phyloP scores from a whole-genome alignment of 2,797 vertebrate species.

The Darevskia nairensis region DNA sequence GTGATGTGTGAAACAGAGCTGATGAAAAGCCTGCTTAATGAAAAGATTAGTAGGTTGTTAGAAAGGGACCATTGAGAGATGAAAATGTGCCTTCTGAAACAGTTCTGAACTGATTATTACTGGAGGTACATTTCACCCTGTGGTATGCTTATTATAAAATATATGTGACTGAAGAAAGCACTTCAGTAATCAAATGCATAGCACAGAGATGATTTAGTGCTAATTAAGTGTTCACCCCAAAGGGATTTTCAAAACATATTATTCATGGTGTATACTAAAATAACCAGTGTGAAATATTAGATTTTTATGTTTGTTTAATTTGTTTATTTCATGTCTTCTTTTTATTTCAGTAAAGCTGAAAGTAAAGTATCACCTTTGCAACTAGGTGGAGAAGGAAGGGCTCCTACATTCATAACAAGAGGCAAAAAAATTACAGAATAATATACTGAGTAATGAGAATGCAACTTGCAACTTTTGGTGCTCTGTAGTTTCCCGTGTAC shows the following conservation, averaged over 20 bases:
- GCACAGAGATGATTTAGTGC: neutral
- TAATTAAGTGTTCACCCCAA: neutral
- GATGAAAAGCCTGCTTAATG: slow-evolving; percentile 38
- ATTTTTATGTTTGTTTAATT: neutral
- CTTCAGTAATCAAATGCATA: neutral
- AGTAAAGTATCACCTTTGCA: neutral
- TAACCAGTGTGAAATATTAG: neutral
- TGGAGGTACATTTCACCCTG: neutral
- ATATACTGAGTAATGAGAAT: neutral
- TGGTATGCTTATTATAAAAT: slow-evolving; percentile 29
- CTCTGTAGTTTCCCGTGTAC: neutral
- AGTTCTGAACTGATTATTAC: slow-evolving; percentile 11
- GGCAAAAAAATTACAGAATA: neutral
- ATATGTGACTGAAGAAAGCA: neutral
- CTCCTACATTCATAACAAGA: neutral
- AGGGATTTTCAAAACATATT: neutral
- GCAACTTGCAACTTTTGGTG: neutral
- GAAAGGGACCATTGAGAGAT: neutral
- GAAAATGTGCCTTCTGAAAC: slow-evolving; percentile 38
- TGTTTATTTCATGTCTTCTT: neutral
- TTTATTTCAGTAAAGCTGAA: neutral
- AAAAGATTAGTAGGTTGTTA: slow-evolving; percentile 12
- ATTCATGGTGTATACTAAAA: neutral
- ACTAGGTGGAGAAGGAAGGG: neutral
- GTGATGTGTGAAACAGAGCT: slow-evolving; percentile 24